Percentiles rank a stretch among this genome's conserved stretches.
These are phyloP conservation scores for Naja naja DNA, from an alignment of 2,113 vertebrate genomes.

Conservation along the genomic window DNA sequence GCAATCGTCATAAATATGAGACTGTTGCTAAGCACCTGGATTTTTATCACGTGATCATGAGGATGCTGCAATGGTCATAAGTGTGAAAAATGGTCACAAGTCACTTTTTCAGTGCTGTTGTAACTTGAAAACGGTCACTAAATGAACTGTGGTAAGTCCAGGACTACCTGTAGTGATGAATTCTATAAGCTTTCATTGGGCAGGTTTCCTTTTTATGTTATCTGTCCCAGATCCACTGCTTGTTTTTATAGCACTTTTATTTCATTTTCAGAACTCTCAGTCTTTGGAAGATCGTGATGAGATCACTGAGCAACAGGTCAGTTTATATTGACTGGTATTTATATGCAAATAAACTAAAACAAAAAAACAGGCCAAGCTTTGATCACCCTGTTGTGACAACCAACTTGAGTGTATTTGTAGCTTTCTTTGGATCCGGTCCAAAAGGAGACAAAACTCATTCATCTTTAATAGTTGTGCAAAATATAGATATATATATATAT, in stretches of 20 bases:
- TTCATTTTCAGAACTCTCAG: constrained; percentile 55
- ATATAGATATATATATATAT: no score
- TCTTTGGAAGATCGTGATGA: constrained; percentile 64
- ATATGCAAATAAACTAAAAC: background rate
- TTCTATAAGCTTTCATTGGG: background rate
- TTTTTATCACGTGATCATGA: background rate
- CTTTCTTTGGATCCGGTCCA: background rate
- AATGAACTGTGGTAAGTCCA: background rate
- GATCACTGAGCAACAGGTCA: constrained; percentile 54
- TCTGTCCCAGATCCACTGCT: background rate
- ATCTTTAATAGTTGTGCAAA: background rate
- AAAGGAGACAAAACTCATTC: background rate
- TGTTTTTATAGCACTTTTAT: constrained; percentile 1
- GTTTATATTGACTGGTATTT: constrained; percentile 5
- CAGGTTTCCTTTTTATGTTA: background rate
- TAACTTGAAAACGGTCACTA: background rate
- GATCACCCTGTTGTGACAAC: background rate
- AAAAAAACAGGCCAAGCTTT: background rate
- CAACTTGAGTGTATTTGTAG: background rate
- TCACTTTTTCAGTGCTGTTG: background rate
- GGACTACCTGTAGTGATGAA: background rate
- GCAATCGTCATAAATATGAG: background rate
- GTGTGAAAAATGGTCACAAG: background rate
- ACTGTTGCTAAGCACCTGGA: background rate
- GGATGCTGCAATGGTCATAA: background rate